Evolutionary conservation across 2,888 invertebrate species (phyloP).

Genomic region (Drosophila buzzatii): DNA sequence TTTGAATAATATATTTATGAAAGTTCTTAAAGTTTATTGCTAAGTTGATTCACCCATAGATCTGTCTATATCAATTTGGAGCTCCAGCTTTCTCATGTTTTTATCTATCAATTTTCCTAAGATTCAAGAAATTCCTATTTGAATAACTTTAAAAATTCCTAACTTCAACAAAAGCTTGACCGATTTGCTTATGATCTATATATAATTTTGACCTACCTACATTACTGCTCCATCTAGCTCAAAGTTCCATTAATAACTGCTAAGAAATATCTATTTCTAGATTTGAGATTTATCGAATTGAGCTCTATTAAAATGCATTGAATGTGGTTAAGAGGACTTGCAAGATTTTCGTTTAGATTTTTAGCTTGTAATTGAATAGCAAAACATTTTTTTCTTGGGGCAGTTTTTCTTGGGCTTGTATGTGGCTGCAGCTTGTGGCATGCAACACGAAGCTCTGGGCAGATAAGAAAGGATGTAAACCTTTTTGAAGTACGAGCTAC

Average conservation of each 20-base stretch:
- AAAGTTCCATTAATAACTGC: neutral
- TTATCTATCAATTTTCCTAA: neutral
- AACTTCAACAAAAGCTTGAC: neutral
- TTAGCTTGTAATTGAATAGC: constrained; percentile 4
- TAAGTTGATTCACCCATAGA: neutral
- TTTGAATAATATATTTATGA: neutral
- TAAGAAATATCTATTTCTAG: neutral
- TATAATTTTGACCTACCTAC: too few species aligned
- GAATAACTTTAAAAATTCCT: neutral
- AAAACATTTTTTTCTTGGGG: neutral
- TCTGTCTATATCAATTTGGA: neutral
- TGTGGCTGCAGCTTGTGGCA: constrained; percentile 1
- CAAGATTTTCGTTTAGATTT: neutral
- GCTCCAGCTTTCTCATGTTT: neutral
- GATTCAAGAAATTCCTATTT: neutral
- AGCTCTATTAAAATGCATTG: neutral
- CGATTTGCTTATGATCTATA: neutral
- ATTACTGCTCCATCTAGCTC: neutral
- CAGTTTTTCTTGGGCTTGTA: neutral
- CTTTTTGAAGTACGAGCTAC: constrained; percentile 27
- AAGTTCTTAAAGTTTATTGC: neutral
- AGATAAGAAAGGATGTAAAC: constrained; percentile 26
- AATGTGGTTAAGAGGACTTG: neutral
- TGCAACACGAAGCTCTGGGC: constrained; percentile 11
- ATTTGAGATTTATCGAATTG: neutral